Evolutionary conservation across 2,888 invertebrate species (phyloP), one percentile per base, ranked within the genome.

Genomic region (Thera obeliscata): DNA sequence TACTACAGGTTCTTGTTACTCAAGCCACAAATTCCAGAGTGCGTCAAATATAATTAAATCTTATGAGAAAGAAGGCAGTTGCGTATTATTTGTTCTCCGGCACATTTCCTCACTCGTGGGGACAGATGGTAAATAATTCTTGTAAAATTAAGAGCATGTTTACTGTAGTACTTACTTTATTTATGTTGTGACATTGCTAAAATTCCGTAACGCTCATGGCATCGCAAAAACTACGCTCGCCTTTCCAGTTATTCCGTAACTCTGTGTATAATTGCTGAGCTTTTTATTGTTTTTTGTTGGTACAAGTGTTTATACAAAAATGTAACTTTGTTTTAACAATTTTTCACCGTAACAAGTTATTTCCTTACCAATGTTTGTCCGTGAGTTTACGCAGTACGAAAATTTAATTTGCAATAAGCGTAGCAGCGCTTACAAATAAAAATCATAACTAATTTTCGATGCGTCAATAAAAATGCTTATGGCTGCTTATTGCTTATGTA

Each of bases 41-140:
- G 4, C 12, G 43, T 56, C 43, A 59, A 36, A 46, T 8, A 5
- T 43, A 7, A 33, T 56, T 41, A 59, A 66, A 33, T 56, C 61
- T 49, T 63, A 70, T 62, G 46, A 56, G 58, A 76, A 76, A 72
- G 76, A 75, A 76, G 79, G 74, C 70, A 73, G 70, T 22, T 87
- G 85, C 78, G 83, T 81, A 86, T 90, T 46, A 46, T 46, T 46
- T 46, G 43, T 46, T 91, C 88, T 89, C 90, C 78, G 80, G 73
- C 73, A 82, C 87, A 88, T 90, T 90, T 90, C 87, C 86, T 87
- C 86, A 88, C 82, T 80, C 76, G 74, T 73, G 80, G 79, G 80
- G 9, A 46, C 43, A 9, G 84, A 86, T 87, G 84, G 87, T 80
- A 83, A 83, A 82, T 88, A 87, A 90, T 89, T 86, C 80, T 75